Base-by-base conservation (phyloP, 2,888 invertebrate genomes). In the Troides oblongomaculatus region DNA sequence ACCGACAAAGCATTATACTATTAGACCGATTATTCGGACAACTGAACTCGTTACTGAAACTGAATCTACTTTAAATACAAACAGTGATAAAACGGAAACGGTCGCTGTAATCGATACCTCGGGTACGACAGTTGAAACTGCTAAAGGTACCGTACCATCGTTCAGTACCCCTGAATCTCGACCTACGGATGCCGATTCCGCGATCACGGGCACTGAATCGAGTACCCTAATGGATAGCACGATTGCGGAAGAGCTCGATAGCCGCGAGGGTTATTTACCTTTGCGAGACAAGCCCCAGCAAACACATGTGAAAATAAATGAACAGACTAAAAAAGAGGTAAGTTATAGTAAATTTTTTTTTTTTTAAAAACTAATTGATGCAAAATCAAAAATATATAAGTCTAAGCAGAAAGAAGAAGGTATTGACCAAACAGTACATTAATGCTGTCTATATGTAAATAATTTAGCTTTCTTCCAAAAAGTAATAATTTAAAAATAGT, bases 241-340 rank as follows among this genome's bases (percentile, higher is more conserved):
- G 4, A 75, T 76, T 23, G 77, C 82, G n/a, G 92, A 92, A 73
- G 83, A 89, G 6, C 88, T 87, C 59, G 92, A 91, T 81, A 92
- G 92, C 79, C 87, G 93, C 70, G 93, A 93, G 78, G 93, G 93
- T 66, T 92, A 90, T 76, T 81, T 92, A 71, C 91, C 92, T 65
- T 86, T 93, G 66, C 86, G 91, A 73, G 93, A 93, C 80, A 92
- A 92, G 74, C 90, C 91, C 64, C 89, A 86, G 74, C 89, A 90
- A 78, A 92, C 87, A 68, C 87, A 91, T 81, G 93, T 92, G 77
- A 92, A 92, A 83, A 92, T 92, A 84, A 93, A 90, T 84, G 93
- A 92, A 76, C 91, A 93, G 80, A 92, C 92, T 72, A 93, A 93
- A 79, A 93, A 93, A 89, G 93, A 93, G 93, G 93, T 93, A 85